phyloP scores from a whole-genome alignment of 2,797 vertebrate species.

The Falco naumanni region DNA sequence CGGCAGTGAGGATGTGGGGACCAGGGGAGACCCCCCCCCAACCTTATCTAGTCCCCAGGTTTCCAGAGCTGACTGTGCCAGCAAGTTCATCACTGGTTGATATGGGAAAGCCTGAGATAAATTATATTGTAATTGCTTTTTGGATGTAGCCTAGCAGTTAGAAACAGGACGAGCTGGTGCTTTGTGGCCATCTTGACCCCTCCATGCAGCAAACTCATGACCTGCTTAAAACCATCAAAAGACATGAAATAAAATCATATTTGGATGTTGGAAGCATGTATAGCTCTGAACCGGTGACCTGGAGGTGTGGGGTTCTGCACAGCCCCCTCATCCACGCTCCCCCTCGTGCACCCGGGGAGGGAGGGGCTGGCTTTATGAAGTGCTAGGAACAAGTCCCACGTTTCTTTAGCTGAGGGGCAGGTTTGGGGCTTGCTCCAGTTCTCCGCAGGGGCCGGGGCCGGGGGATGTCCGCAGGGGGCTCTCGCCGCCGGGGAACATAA shows the following conservation, averaged over 20 bases:
- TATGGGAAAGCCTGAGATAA: neutral
- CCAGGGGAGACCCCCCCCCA: accelerated
- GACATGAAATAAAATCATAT: neutral
- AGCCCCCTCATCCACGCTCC: neutral
- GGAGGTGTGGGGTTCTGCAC: neutral
- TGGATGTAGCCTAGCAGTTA: neutral
- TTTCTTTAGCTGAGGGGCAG: neutral
- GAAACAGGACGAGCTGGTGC: neutral
- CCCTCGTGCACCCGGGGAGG: neutral
- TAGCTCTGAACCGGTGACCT: neutral
- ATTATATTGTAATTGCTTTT: neutral
- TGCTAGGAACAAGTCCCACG: neutral
- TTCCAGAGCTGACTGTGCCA: neutral
- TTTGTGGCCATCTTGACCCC: too few species aligned
- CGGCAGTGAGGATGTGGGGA: neutral
- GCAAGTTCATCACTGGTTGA: accelerated
- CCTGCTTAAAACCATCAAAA: neutral
- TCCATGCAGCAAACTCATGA: neutral
- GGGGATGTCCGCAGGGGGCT: accelerated
- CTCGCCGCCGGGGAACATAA: accelerated
- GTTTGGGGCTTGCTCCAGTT: neutral
- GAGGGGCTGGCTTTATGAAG: neutral
- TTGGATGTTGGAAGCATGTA: neutral
- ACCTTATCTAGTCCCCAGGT: neutral
- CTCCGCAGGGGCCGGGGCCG: neutral